Evolutionary conservation across 2,888 invertebrate species (phyloP).

Genomic region (Gortyna flavago): DNA sequence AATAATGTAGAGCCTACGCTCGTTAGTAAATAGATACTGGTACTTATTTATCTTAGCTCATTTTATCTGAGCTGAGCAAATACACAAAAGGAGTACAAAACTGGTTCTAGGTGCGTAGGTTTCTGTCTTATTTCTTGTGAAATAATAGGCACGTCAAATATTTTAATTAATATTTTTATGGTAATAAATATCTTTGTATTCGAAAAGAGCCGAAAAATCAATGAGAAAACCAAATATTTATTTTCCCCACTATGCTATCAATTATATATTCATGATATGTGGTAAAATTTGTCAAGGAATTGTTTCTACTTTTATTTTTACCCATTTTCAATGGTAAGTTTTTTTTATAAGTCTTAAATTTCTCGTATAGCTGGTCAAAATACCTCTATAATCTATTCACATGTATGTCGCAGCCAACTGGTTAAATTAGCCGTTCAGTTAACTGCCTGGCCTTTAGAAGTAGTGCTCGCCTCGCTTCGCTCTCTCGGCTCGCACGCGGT

Average conservation of each 20-base stretch:
- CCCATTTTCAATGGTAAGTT: constrained; percentile 9
- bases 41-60: constrained; percentile 44
- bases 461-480: too few relatives aligned
- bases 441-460: too few relatives aligned
- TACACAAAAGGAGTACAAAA: constrained; percentile 27
- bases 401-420: too few relatives aligned
- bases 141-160: constrained; percentile 5
- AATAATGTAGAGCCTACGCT: constrained; percentile 51
- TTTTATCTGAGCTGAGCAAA: constrained; percentile 23
- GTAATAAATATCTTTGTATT: background rate
- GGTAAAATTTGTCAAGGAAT: constrained; percentile 1
- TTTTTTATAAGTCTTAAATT: constrained; percentile 41
- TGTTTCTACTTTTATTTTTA: constrained; percentile 23
- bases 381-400: constrained; percentile 36
- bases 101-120: background rate
- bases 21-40: constrained; percentile 55
- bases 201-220: background rate
- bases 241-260: background rate
- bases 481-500: too few relatives aligned
- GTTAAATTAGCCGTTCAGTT: too few relatives aligned
- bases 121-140: background rate
- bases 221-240: background rate
- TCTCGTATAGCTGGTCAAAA: constrained; percentile 37
- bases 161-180: background rate
- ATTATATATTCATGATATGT: background rate